A percentile compares a stretch with the other conserved stretches of the same genome.
phyloP scores from a whole-genome alignment of 2,113 vertebrate species.

The Polypterus senegalus region DNA sequence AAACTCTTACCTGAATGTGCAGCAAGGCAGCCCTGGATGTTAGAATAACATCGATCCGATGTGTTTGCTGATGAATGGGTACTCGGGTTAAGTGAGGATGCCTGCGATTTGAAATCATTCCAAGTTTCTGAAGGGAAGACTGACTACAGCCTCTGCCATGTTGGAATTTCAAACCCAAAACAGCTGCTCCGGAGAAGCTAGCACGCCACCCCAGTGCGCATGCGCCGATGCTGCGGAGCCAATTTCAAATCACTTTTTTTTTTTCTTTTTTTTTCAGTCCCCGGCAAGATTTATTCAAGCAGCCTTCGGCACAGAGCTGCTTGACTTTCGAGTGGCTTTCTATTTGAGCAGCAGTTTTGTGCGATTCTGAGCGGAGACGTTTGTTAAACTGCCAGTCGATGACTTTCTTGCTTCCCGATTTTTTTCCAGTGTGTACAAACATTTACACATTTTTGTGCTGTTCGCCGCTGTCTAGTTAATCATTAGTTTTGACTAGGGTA shows the following conservation, averaged over 20 bases:
- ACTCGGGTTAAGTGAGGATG: slow-evolving; percentile 70
- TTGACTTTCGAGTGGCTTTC: too few species aligned
- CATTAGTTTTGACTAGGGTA: too few species aligned
- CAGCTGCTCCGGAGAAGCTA: slow-evolving; percentile 86
- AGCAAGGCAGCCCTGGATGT: slow-evolving; percentile 58
- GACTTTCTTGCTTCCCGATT: too few species aligned
- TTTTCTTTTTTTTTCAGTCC: too few species aligned
- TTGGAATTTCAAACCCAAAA: slow-evolving; percentile 98
- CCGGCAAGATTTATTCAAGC: too few species aligned
- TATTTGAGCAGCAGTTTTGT: too few species aligned
- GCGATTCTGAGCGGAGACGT: too few species aligned
- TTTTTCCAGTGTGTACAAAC: too few species aligned
- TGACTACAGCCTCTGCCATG: slow-evolving; percentile 97
- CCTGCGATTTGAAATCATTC: slow-evolving; percentile 87
- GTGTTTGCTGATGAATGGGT: slow-evolving; percentile 62
- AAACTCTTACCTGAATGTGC: slow-evolving; percentile 77
- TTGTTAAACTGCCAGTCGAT: too few species aligned
- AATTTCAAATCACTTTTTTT: slow-evolving; percentile 79
- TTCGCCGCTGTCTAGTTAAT: too few species aligned
- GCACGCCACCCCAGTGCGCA: slow-evolving; percentile 75
- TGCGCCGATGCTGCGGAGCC: slow-evolving; percentile 71
- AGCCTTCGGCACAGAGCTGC: too few species aligned
- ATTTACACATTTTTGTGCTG: too few species aligned
- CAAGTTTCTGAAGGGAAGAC: slow-evolving; percentile 89
- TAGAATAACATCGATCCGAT: slow-evolving; percentile 73